Conservation (phyloP, 2,113 vertebrate genomes). For the Tapirus terrestris region DNA sequence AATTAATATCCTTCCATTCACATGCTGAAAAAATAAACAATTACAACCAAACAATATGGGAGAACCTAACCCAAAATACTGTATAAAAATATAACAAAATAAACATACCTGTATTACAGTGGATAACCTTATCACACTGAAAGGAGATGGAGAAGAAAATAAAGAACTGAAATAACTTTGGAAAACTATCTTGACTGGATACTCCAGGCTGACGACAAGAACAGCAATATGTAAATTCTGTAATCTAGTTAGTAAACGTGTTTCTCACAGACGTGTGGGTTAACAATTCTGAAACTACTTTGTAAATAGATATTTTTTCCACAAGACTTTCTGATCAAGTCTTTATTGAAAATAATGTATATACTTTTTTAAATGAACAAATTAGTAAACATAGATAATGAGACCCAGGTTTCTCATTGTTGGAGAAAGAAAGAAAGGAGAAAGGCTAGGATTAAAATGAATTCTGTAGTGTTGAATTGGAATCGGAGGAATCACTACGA, state of each 20-base stretch:
- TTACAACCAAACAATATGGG: background rate
- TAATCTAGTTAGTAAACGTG: background rate
- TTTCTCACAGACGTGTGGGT: background rate
- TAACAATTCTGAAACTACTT: background rate
- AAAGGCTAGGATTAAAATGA: constrained; percentile 13
- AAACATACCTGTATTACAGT: background rate
- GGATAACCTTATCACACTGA: background rate
- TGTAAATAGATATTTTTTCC: background rate
- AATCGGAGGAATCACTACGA: background rate
- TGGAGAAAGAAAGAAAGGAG: background rate
- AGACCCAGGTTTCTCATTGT: background rate
- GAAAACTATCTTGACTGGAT: background rate
- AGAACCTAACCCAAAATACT: background rate
- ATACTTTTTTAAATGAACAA: background rate
- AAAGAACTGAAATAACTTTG: background rate
- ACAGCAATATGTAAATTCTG: background rate
- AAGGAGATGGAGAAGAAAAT: background rate
- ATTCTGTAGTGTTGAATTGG: background rate
- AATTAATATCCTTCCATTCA: background rate
- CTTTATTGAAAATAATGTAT: background rate
- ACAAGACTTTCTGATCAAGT: background rate
- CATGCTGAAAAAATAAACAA: background rate
- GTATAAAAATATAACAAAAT: background rate
- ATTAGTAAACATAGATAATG: background rate
- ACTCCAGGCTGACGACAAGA: background rate